Conservation (phyloP, 2,888 invertebrate species). For the Trissoscelio sp. region DNA sequence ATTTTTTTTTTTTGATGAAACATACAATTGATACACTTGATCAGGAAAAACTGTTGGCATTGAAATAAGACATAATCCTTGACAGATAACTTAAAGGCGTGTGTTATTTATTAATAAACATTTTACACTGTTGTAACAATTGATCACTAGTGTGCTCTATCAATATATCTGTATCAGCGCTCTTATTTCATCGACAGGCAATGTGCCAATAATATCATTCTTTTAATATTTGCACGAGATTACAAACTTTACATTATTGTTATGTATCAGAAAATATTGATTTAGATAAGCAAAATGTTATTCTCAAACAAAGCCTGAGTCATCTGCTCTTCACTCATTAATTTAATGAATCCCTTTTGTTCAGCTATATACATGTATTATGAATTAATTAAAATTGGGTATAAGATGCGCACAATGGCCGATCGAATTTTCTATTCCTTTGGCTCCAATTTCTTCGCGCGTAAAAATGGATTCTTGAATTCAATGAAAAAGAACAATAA, state of each 20-base stretch:
- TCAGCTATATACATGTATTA: constrained; percentile 2
- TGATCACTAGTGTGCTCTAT: constrained; percentile 42
- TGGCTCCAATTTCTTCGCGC: background rate
- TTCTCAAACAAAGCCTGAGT: constrained; percentile 15
- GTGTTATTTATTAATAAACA: constrained; percentile 35
- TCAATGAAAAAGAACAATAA: constrained; percentile 10
- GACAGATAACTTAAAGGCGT: constrained; percentile 10
- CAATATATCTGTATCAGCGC: constrained; percentile 17
- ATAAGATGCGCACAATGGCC: background rate
- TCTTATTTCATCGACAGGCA: constrained; percentile 34
- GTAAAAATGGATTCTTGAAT: constrained; percentile 4
- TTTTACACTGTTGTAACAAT: constrained; percentile 30
- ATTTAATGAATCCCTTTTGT: constrained; percentile 40
- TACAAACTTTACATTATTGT: constrained; percentile 23
- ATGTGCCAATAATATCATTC: constrained; percentile 35
- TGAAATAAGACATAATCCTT: too few species aligned
- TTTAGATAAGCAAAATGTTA: constrained; percentile 17
- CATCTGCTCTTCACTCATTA: constrained; percentile 32
- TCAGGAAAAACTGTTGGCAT: too few species aligned
- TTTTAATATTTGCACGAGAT: constrained; percentile 27
- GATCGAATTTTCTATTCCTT: background rate
- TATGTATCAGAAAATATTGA: constrained; percentile 23
- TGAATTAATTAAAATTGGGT: constrained; percentile 11
- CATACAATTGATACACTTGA: too few species aligned
- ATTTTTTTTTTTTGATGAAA: too few species aligned